phyloP scores from a whole-genome alignment of 2,113 vertebrate species.

The Murina feae region DNA sequence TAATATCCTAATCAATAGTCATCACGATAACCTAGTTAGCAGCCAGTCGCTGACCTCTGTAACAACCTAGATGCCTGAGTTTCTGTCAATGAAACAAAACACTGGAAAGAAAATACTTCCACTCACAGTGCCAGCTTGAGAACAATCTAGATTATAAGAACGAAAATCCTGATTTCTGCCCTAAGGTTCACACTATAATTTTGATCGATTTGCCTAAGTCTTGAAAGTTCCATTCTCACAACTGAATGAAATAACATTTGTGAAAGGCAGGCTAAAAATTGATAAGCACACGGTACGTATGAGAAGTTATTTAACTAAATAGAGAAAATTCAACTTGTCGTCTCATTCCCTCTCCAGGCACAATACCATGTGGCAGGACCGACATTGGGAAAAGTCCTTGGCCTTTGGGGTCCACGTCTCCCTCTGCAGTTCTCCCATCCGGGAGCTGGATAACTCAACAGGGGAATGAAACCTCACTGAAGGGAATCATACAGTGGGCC shows the following conservation, averaged over 20 bases:
- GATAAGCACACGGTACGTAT: background rate
- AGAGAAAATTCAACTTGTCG: background rate
- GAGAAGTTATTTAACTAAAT: background rate
- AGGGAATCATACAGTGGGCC: background rate
- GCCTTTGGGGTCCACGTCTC: background rate
- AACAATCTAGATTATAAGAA: background rate
- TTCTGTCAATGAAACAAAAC: slow-evolving; percentile 31
- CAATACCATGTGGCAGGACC: background rate
- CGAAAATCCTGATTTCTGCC: background rate
- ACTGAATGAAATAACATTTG: background rate
- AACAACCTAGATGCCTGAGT: background rate
- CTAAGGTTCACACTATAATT: background rate
- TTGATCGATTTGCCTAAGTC: background rate
- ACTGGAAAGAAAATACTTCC: background rate
- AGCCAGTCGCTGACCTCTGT: background rate
- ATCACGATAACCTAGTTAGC: background rate
- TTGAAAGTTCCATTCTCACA: background rate
- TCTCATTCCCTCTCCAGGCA: background rate
- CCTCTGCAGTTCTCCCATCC: background rate
- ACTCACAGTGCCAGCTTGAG: background rate
- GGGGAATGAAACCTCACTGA: slow-evolving; percentile 12
- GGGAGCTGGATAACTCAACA: background rate
- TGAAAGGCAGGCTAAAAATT: background rate
- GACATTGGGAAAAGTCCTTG: background rate
- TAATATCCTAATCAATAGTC: background rate